Percentiles rank a stretch among this genome's conserved stretches.
These are phyloP conservation scores for Nothura maculosa DNA, from an alignment of 2,797 vertebrate species.

Conservation along the genomic window DNA sequence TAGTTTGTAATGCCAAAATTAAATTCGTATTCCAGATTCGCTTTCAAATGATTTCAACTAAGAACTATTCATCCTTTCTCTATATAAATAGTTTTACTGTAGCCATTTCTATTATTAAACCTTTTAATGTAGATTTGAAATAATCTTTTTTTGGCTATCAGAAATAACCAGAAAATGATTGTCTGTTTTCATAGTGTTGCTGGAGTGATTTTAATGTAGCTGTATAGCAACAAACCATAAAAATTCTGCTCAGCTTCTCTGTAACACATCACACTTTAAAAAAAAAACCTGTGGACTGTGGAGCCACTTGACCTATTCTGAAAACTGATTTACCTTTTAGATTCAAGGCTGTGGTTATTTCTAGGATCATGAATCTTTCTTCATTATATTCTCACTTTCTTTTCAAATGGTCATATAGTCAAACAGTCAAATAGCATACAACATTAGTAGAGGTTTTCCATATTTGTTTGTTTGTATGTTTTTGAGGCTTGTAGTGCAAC, in stretches of 20 bases:
- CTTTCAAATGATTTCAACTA: accelerated
- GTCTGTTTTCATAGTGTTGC: not conserved
- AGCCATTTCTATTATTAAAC: not conserved
- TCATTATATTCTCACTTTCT: not conserved
- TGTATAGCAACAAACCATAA: no score
- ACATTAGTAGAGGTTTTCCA: not conserved
- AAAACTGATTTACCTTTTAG: not conserved
- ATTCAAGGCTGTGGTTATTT: not conserved
- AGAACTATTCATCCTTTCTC: accelerated
- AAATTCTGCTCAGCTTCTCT: not conserved
- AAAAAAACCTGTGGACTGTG: not conserved
- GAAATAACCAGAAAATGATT: not conserved
- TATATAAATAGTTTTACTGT: not conserved
- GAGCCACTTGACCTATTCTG: not conserved
- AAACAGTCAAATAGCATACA: not conserved
- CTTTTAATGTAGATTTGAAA: not conserved
- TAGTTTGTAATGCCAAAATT: not conserved
- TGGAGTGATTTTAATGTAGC: not conserved
- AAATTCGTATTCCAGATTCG: not conserved
- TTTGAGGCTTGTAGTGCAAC: not conserved
- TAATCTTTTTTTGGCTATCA: no score
- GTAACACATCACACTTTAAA: not conserved
- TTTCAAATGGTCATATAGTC: not conserved
- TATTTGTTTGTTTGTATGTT: not conserved
- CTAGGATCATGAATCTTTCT: not conserved